Base-by-base conservation (phyloP, 2,888 invertebrate species). In the Agrotis exclamationis region DNA sequence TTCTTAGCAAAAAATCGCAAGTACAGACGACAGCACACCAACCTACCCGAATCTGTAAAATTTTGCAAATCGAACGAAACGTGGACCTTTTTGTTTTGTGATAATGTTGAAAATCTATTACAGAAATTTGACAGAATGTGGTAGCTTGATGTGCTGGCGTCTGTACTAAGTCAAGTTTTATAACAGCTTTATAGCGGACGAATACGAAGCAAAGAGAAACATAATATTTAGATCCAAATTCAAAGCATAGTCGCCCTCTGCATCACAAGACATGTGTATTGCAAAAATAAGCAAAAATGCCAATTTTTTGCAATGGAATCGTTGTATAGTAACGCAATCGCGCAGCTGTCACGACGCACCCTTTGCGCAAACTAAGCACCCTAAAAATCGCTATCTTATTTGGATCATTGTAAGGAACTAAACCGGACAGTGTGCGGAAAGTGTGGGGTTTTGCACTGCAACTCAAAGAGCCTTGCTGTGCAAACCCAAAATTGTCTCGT, bases 321-420 rank as follows among this genome's bases (percentile, higher is more conserved):
- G n/a, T 47, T 48, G 28, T 51, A 53, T 59, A 39, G 70, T n/a
- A 74, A 56, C 45, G 24, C 14, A 18, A 11, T 24, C 39, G n/a
- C 4, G 78, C 72, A 78, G 74, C 74, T 78, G 74, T 56, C 14
- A 16, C n/a, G n/a, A 13, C 50, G n/a, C 72, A 62, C 78, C 78
- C 74, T 70, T 50, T 44, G 28, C 44, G 11, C 22, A 18, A 57
- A 76, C 56, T 67, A 39, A 57, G 39, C 57, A 76, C 73, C 73
- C 76, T 73, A 70, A 73, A 66, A 50, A 24, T 50, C 45, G 56
- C 28, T 68, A 76, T 72, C 76, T 72, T 68, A 50, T 74, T 24
- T n/a, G 28, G 24, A 47, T 45, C 33, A 39, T 50, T 50, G 54
- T n/a, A 20, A 78, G 39, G 44, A 50, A 68, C 18, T 22, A 45